phyloP scores from a whole-genome alignment of 2,797 vertebrate genomes.

The Thamnophis elegans region DNA sequence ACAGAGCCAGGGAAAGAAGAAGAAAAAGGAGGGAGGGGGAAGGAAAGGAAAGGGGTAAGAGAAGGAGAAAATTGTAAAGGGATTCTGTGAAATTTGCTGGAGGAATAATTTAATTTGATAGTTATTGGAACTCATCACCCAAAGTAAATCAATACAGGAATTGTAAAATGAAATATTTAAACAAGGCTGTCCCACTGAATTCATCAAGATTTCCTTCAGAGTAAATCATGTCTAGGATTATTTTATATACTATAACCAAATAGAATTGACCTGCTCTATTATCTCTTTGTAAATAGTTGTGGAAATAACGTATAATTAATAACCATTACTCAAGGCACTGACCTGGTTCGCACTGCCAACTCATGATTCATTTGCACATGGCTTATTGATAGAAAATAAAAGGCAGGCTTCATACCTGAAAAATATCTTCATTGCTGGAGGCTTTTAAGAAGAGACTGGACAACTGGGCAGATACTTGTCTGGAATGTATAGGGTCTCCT shows the following conservation, averaged over 20 bases:
- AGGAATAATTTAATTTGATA: conserved; percentile 61
- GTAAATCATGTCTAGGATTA: not conserved
- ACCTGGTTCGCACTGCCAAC: not conserved
- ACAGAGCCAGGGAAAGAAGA: conserved; percentile 61
- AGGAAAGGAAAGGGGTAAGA: conserved; percentile 37
- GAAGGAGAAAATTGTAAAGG: conserved; percentile 58
- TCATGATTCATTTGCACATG: not conserved
- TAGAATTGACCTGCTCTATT: not conserved
- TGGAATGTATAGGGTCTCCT: not conserved
- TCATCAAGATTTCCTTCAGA: not conserved
- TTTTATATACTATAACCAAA: not conserved
- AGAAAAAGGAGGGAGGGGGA: conserved; percentile 32
- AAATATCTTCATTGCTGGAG: not conserved
- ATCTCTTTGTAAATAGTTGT: not conserved
- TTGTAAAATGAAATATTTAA: conserved; percentile 45
- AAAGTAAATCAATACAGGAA: conserved; percentile 55
- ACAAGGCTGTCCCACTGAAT: not conserved
- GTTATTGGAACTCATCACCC: conserved; percentile 41
- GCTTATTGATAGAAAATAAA: not conserved
- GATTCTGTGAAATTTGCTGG: conserved; percentile 57
- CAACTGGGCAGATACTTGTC: not conserved
- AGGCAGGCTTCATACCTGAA: not conserved
- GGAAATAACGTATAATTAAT: not conserved
- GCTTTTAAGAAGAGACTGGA: not conserved
- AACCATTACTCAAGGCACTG: not conserved